Percentiles rank a stretch among this genome's conserved stretches.
phyloP scores from a whole-genome alignment of 2,888 invertebrate species.

The Chrysodeixis includens region DNA sequence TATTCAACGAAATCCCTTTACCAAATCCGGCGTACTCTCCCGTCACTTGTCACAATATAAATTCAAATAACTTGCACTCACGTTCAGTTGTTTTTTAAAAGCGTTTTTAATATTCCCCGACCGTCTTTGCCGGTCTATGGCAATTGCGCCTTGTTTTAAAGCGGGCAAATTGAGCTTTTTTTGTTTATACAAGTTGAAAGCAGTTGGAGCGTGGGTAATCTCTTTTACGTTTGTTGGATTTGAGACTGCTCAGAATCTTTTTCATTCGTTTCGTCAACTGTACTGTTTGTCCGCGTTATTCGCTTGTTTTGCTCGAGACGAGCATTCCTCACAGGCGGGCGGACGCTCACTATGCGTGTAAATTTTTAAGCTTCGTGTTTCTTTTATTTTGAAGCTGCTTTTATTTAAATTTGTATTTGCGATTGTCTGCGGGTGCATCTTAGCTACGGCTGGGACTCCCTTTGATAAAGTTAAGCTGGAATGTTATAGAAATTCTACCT shows the following conservation, averaged over 20 bases:
- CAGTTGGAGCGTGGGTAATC: slow-evolving; percentile 87
- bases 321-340: slow-evolving; percentile 77
- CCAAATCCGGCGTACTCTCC: not conserved
- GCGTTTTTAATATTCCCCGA: slow-evolving; percentile 87
- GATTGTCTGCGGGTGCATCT: slow-evolving; percentile 54
- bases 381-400: slow-evolving; percentile 60
- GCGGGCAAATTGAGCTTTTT: slow-evolving; percentile 83
- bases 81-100: slow-evolving; percentile 81
- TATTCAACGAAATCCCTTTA: slow-evolving; percentile 12
- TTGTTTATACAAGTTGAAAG: slow-evolving; percentile 87
- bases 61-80: slow-evolving; percentile 81
- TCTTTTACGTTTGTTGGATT: slow-evolving; percentile 87
- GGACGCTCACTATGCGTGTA: slow-evolving; percentile 81
- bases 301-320: slow-evolving; percentile 66
- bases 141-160: slow-evolving; percentile 85
- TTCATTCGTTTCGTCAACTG: slow-evolving; percentile 83
- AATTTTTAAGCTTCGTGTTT: slow-evolving; percentile 81
- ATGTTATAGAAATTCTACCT: not conserved
- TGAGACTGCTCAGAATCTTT: slow-evolving; percentile 77
- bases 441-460: slow-evolving; percentile 20
- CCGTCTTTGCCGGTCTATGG: slow-evolving; percentile 82
- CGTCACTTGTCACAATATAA: slow-evolving; percentile 79
- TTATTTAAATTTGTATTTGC: slow-evolving; percentile 73
- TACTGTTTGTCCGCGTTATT: slow-evolving; percentile 80
- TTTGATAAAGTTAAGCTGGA: slow-evolving; percentile 23